phyloP scores from a whole-genome alignment of 2,113 vertebrate species.

The Actenoides hombroni region DNA sequence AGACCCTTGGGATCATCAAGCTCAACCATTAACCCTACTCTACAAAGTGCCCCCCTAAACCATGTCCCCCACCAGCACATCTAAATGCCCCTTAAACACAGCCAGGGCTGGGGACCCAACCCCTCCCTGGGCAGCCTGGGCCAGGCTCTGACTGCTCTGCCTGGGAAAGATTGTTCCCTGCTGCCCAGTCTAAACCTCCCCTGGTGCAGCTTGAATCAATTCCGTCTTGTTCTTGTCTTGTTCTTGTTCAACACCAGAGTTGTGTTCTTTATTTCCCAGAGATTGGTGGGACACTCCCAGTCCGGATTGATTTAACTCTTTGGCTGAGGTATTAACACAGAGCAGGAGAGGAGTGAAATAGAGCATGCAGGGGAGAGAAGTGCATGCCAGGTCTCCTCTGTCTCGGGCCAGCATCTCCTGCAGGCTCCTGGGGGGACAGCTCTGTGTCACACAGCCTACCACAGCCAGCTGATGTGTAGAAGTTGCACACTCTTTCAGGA shows the following conservation, averaged over 20 bases:
- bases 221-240: too few species aligned
- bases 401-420: rapidly evolving
- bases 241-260: background rate
- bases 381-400: background rate
- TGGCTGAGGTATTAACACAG: background rate
- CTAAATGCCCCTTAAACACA: too few species aligned
- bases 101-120: too few species aligned
- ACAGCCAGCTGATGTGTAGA: rapidly evolving
- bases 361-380: background rate
- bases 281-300: background rate
- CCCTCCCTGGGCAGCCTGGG: too few species aligned
- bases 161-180: too few species aligned
- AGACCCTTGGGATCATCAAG: too few species aligned
- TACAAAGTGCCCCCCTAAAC: too few species aligned
- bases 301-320: background rate
- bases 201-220: too few species aligned
- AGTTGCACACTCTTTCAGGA: background rate
- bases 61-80: too few species aligned
- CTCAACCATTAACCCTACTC: too few species aligned
- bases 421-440: background rate
- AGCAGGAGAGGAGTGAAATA: background rate
- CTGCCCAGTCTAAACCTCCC: too few species aligned
- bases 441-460: background rate
- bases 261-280: background rate
- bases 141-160: too few species aligned